Base-by-base conservation (phyloP, 2,797 vertebrate genomes). In the Salarias fasciatus region DNA sequence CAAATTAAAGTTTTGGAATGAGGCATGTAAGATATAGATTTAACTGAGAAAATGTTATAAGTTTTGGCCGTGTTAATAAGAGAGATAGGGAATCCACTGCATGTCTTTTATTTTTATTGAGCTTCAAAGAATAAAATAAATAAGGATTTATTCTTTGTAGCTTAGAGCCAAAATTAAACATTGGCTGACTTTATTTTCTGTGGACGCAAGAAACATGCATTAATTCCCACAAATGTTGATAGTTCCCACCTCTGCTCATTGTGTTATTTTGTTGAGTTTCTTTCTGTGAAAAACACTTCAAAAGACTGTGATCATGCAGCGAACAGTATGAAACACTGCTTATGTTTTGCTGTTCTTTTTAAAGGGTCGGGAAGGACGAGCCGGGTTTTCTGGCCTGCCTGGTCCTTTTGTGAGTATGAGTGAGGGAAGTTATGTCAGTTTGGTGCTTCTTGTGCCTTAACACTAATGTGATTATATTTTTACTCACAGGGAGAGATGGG, bases 401-500 rank as follows among this genome's bases (percentile, higher is more conserved):
- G 93, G 93, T 52, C 77, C 82, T 46, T 55, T 88, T 86, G 93
- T 94, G 86, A 91, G 89, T 89, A 58, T 55, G 30, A 49, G 0
- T 60, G 1, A 24, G 44, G 18, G 40, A 11, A 8, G 10, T 42
- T 37, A 13, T 15, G 36, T 47, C 1, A n/a, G n/a, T 6, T 6
- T 35, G 33, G 35, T 2, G 6, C 6, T 35, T 9, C 2, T 6
- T 35, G 33, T 35, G 33, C 6, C 1, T 18, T 48, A 29, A 5
- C 5, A 33, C 10, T 72, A 29, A 52, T 36, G n/a, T 29, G 5
- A 2, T 5, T 67, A 2, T 72, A 24, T 56, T 54, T 62, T 6
- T 59, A 14, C 8, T 73, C 59, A 37, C 65, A 94, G 93, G 92
- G 93, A 43, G 84, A 86, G 51, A 92, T 90, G 83, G 93, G 92